Evolutionary conservation across 2,888 invertebrate genomes (phyloP), one percentile per base, ranked within the genome.

Genomic region (Chirona hameri): DNA sequence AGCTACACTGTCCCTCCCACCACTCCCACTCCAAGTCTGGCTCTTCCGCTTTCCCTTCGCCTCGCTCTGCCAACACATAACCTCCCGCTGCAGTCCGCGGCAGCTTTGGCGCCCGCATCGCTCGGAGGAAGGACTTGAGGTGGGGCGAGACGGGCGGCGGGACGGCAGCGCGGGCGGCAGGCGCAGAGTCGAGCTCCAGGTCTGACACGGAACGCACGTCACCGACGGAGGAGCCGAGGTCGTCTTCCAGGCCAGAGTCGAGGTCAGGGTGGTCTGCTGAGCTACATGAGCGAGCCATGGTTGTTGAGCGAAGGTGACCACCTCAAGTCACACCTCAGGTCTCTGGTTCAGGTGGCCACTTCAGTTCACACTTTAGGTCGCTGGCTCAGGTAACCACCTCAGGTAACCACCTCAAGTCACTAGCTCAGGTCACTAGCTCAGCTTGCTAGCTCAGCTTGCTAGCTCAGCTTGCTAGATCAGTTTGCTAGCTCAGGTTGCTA

Each of bases 1-100:
- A 72, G 31, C 72, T 72, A 31, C 72, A 95, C 89, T 95, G 95
- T 83, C 95, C 95, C 88, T 95, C 94, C 95, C 95, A 95, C 92
- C 94, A 92, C 87, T 95, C 95, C 81, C 82, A 84, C 82, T 85
- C 84, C 27, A 85, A 76, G 29, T 83, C 84, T 18, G 82, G 69
- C 57, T 83, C 82, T n/a, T 81, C 46, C 24, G 79, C 65, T 27
- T 81, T 81, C 46, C 82, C 83, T 10, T 29, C 82, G 5, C 69
- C 21, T 55, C 79, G 55, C 29, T 79, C 82, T 5, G 27, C 65
- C 7, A 27, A 27, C 65, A 27, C 65, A 27, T 72, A 82, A 21
- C 81, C 65, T 5, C 82, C 80, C 7, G 81, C 79, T 21, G 82
- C 79, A 15, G 76, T 81, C 12, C 81, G 79, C 24, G 82, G 31